A percentile compares a stretch with the other conserved stretches of the same genome.
Conservation (phyloP, 2,797 vertebrate genomes). For the Syndactyla subalaris region DNA sequence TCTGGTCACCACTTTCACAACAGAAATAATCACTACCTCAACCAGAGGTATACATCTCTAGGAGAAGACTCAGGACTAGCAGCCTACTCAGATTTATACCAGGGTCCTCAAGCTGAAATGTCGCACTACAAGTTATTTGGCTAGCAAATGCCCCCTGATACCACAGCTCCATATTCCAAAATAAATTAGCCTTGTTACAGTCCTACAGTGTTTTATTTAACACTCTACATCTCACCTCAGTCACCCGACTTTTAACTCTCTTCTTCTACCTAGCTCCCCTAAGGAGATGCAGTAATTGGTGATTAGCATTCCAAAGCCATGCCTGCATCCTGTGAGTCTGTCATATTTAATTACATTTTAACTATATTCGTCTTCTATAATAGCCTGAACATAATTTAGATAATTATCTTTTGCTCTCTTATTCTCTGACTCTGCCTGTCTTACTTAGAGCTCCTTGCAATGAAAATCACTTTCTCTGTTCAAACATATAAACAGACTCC, state of each 20-base stretch:
- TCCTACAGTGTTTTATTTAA: slow-evolving; percentile 29
- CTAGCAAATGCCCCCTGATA: not conserved
- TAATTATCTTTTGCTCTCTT: slow-evolving; percentile 81
- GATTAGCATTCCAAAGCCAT: slow-evolving; percentile 81
- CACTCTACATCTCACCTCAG: slow-evolving; percentile 31
- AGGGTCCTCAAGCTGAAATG: slow-evolving; percentile 26
- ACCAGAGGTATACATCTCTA: slow-evolving; percentile 20
- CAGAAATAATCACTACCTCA: slow-evolving; percentile 10
- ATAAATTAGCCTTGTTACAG: slow-evolving; percentile 52
- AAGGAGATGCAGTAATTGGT: slow-evolving; percentile 79
- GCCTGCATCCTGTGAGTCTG: slow-evolving; percentile 79
- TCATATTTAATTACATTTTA: slow-evolving; percentile 86
- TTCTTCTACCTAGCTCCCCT: slow-evolving; percentile 65
- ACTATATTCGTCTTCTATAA: slow-evolving; percentile 83
- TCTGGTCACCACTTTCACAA: not conserved
- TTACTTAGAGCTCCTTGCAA: slow-evolving; percentile 72
- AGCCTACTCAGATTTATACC: not conserved
- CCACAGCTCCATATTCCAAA: slow-evolving; percentile 2
- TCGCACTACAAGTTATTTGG: slow-evolving; percentile 11
- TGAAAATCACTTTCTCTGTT: slow-evolving; percentile 74
- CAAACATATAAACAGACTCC: slow-evolving; percentile 76
- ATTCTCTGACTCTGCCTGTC: slow-evolving; percentile 76
- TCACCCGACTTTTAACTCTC: slow-evolving; percentile 20
- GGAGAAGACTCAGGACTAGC: not conserved
- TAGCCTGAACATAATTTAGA: slow-evolving; percentile 83